Conservation (phyloP, 1,140 invertebrate species). For the Drosophila lacertosa region DNA sequence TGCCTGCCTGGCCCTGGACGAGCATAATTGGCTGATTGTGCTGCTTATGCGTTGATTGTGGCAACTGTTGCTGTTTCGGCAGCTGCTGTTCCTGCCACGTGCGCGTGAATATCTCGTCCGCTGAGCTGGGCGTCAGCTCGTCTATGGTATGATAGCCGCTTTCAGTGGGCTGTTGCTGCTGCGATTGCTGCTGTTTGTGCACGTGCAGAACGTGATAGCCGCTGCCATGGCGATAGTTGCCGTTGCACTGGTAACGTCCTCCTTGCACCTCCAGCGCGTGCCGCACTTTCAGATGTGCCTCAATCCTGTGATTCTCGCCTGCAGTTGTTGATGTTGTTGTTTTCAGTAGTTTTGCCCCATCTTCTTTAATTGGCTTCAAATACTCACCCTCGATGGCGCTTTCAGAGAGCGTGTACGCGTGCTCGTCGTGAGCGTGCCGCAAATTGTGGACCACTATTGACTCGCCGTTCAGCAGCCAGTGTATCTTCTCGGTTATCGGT, state of each 20-base stretch:
- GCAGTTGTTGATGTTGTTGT: slow-evolving; percentile 14
- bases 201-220: slow-evolving; percentile 66
- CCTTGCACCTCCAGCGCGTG: slow-evolving; percentile 79
- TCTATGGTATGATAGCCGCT: slow-evolving; percentile 77
- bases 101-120: slow-evolving; percentile 69
- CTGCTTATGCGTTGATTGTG: slow-evolving; percentile 49
- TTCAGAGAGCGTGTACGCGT: slow-evolving; percentile 69
- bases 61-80: slow-evolving; percentile 16
- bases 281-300: slow-evolving; percentile 74
- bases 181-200: slow-evolving; percentile 27
- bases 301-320: slow-evolving; percentile 83
- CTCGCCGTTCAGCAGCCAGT: slow-evolving; percentile 78
- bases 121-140: slow-evolving; percentile 70
- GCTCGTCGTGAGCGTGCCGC: slow-evolving; percentile 78
- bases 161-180: slow-evolving; percentile 54
- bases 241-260: slow-evolving; percentile 80
- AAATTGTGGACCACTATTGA: slow-evolving; percentile 78
- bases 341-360: background rate
- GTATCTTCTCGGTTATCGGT: slow-evolving; percentile 74
- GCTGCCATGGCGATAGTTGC: slow-evolving; percentile 41
- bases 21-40: slow-evolving; percentile 61
- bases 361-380: slow-evolving; percentile 4
- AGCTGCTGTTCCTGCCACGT: slow-evolving; percentile 59
- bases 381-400: slow-evolving; percentile 79
- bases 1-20: background rate